Evolutionary conservation across 2,113 vertebrate genomes (phyloP).

Genomic region (Balaenoptera acutorostrata): DNA sequence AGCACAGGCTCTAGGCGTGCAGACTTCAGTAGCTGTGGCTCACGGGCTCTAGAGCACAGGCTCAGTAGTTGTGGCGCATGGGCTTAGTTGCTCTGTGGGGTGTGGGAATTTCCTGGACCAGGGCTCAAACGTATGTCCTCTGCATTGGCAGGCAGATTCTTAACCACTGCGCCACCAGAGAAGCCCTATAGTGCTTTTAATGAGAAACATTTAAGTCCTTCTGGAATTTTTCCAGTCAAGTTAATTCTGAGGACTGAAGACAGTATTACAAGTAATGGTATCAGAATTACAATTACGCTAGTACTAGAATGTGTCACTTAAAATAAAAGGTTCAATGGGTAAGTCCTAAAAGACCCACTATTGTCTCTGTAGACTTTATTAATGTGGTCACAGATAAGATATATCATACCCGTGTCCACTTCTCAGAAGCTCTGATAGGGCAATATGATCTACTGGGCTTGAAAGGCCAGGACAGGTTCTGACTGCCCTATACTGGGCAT

Average conservation of each 20-base stretch:
- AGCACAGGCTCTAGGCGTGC: no score
- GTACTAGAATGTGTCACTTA: constrained; percentile 79
- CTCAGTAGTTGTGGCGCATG: no score
- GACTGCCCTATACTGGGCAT: fast-evolving
- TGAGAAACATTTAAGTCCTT: constrained; percentile 85
- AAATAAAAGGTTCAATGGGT: constrained; percentile 56
- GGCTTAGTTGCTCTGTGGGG: no score
- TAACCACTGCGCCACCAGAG: no score
- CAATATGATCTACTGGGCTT: background rate
- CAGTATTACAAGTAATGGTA: constrained; percentile 82
- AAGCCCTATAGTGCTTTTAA: constrained; percentile 82
- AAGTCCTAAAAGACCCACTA: constrained; percentile 34
- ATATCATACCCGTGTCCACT: background rate
- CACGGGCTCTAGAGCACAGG: no score
- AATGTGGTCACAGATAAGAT: background rate
- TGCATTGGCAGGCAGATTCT: no score
- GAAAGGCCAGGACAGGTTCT: background rate
- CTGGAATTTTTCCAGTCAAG: constrained; percentile 87
- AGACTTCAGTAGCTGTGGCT: no score
- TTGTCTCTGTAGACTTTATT: constrained; percentile 32
- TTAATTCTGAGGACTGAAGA: constrained; percentile 82
- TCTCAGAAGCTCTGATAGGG: background rate
- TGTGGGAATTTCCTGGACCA: no score
- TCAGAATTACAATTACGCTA: constrained; percentile 82
- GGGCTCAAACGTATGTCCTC: no score